Percentiles rank a stretch among this genome's conserved stretches.
These are phyloP conservation scores for Congeria kusceri DNA, from an alignment of 2,888 invertebrate genomes.

Conservation along the genomic window DNA sequence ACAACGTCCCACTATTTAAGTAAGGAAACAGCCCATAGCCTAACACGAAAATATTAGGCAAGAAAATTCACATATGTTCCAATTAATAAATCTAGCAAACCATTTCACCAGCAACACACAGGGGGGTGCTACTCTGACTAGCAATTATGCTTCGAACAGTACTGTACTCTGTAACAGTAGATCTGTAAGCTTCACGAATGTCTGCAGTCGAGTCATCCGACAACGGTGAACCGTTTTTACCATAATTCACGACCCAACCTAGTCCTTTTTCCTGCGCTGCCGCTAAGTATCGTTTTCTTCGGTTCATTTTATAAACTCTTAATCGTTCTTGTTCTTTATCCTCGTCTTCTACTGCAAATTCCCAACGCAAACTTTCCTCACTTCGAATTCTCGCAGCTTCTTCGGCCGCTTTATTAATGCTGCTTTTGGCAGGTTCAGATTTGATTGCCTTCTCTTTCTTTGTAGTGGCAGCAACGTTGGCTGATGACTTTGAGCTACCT, in stretches of 20 bases:
- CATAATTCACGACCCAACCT: conserved; percentile 77
- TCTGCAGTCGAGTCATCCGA: conserved; percentile 72
- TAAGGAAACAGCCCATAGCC: too few species aligned
- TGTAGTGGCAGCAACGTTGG: conserved; percentile 57
- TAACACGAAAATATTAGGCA: too few species aligned
- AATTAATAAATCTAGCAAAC: conserved; percentile 17
- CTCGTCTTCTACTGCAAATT: conserved; percentile 72
- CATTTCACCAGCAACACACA: conserved; percentile 39
- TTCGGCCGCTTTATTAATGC: conserved; percentile 48
- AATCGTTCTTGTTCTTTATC: conserved; percentile 79
- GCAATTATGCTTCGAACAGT: conserved; percentile 56
- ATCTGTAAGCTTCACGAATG: conserved; percentile 46
- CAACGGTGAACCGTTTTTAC: conserved; percentile 69
- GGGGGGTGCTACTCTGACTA: conserved; percentile 61
- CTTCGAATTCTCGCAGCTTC: conserved; percentile 51
- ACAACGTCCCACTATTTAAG: too few species aligned
- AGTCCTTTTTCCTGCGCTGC: conserved; percentile 79
- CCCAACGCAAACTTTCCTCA: conserved; percentile 81
- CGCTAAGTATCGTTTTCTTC: conserved; percentile 82
- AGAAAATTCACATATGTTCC: too few species aligned
- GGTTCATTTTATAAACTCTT: conserved; percentile 80
- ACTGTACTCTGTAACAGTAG: conserved; percentile 58
- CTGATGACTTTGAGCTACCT: conserved; percentile 53
- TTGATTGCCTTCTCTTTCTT: conserved; percentile 49
- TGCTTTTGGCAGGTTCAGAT: conserved; percentile 45